phyloP scores from a whole-genome alignment of 2,113 vertebrate genomes.

The Gymnobelideus leadbeateri region DNA sequence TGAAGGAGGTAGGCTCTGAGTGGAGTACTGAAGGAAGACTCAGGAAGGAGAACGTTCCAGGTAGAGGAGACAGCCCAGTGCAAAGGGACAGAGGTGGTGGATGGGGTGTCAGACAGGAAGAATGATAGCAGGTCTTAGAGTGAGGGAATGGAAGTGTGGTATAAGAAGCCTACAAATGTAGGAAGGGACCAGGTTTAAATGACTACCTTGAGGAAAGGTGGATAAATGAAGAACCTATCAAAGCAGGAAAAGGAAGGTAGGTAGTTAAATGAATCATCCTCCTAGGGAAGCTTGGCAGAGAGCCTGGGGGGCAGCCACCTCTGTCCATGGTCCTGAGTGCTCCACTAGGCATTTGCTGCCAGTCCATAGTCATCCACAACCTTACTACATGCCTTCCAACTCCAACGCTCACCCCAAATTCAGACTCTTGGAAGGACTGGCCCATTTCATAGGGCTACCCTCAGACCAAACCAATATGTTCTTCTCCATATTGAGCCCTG shows the following conservation, averaged over 20 bases:
- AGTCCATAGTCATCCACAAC: background rate
- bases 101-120: background rate
- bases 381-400: background rate
- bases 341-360: no score
- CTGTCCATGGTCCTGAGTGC: background rate
- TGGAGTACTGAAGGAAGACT: background rate
- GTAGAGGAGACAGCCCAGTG: background rate
- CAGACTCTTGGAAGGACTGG: background rate
- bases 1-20: background rate
- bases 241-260: no score
- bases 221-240: background rate
- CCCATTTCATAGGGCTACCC: background rate
- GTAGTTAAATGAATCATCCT: no score
- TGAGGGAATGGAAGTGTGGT: no score
- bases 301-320: background rate
- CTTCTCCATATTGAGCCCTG: background rate
- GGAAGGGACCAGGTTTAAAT: background rate
- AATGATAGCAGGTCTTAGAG: no score
- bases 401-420: background rate
- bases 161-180: background rate
- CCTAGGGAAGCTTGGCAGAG: background rate
- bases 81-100: background rate
- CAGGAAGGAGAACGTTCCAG: background rate
- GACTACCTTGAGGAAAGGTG: background rate
- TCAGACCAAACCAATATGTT: background rate